phyloP scores from a whole-genome alignment of 2,888 invertebrate species.

The Diaprepes abbreviatus region DNA sequence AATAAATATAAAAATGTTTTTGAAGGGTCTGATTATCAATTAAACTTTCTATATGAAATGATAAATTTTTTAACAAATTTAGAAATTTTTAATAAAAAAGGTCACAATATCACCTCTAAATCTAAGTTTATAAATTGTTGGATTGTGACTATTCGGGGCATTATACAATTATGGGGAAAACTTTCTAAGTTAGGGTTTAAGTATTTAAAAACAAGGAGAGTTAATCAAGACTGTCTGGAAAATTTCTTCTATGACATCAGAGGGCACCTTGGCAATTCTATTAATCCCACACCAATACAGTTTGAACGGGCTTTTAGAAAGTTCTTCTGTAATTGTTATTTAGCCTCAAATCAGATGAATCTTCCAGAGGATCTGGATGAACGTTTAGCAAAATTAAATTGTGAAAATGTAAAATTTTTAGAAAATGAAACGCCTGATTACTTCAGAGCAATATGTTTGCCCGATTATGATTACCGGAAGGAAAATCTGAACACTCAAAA shows the following conservation, averaged over 20 bases:
- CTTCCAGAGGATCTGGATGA: not conserved
- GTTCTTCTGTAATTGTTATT: not conserved
- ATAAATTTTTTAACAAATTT: not conserved
- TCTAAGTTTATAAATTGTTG: not conserved
- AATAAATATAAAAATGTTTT: not conserved
- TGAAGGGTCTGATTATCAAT: not conserved
- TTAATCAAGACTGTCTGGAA: not conserved
- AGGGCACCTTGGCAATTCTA: not conserved
- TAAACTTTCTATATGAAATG: not conserved
- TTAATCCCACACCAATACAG: not conserved
- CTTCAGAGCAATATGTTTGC: too few relatives aligned
- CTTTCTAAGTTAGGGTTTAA: not conserved
- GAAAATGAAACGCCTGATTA: too few relatives aligned
- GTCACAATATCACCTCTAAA: not conserved
- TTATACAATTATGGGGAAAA: not conserved
- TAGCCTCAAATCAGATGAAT: not conserved
- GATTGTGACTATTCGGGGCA: not conserved
- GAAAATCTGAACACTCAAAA: too few relatives aligned
- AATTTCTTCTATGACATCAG: not conserved
- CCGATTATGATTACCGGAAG: too few relatives aligned
- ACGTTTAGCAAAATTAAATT: too few relatives aligned
- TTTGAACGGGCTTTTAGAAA: not conserved
- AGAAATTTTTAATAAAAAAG: not conserved
- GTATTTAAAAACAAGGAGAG: not conserved
- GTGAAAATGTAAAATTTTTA: too few relatives aligned